These are phyloP conservation scores for Ramphastos sulfuratus DNA, from an alignment of 2,113 vertebrate species.

Conservation along the genomic window DNA sequence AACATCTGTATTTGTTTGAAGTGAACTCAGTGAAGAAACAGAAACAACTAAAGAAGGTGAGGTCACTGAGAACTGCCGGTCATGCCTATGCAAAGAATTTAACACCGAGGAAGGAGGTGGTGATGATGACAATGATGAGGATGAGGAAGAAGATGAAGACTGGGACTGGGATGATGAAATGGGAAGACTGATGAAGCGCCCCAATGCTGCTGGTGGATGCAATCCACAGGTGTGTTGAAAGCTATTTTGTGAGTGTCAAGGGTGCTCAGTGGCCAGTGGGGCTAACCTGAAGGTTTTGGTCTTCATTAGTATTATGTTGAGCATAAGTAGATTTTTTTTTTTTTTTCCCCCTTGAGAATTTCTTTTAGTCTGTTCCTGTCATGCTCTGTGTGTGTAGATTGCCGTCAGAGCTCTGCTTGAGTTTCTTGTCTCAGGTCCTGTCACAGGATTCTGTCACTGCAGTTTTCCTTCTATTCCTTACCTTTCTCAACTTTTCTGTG, in stretches of 20 bases:
- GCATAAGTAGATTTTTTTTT: neutral
- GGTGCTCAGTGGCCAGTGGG: neutral
- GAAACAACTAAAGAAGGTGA: neutral
- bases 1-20: slow-evolving; percentile 34
- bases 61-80: neutral
- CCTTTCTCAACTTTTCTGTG: neutral
- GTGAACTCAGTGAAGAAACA: slow-evolving; percentile 39
- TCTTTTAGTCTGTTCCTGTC: neutral
- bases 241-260: neutral
- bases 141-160: slow-evolving; percentile 71
- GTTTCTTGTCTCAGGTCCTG: neutral
- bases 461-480: neutral
- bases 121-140: neutral
- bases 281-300: neutral
- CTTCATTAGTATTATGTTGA: neutral
- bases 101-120: slow-evolving; percentile 47
- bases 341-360: neutral
- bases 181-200: slow-evolving; percentile 74
- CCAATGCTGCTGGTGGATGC: slow-evolving; percentile 59
- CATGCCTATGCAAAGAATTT: neutral
- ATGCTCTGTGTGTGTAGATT: fast-evolving
- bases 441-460: neutral
- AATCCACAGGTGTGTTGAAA: slow-evolving; percentile 78
- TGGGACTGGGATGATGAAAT: slow-evolving; percentile 83
- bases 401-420: neutral